phyloP scores from a whole-genome alignment of 2,888 invertebrate species.

The Acronicta aceris region DNA sequence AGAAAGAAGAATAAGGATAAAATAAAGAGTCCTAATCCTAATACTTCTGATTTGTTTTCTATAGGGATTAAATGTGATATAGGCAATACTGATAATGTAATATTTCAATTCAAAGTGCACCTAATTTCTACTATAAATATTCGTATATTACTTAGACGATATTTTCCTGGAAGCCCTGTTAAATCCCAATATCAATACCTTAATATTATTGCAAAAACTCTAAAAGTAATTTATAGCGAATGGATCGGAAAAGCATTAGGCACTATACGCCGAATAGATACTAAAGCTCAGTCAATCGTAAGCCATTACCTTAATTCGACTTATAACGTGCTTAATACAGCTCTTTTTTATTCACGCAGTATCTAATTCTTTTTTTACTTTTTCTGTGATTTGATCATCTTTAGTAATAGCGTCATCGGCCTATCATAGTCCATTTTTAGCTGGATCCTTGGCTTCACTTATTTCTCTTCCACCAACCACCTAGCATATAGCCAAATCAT shows the following conservation, averaged over 20 bases:
- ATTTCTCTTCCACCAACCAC: too few species aligned
- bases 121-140: too few species aligned
- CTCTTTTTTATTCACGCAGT: neutral
- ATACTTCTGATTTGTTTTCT: too few species aligned
- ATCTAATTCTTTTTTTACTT: neutral
- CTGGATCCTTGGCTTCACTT: too few species aligned
- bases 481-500: too few species aligned
- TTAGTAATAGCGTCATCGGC: too few species aligned
- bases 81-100: too few species aligned
- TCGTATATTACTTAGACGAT: neutral
- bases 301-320: slow-evolving; percentile 34
- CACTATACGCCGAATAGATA: slow-evolving; percentile 21
- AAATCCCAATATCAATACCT: neutral
- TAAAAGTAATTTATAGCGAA: neutral
- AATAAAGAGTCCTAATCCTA: too few species aligned
- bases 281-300: slow-evolving; percentile 31
- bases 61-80: too few species aligned
- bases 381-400: neutral
- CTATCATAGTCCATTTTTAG: too few species aligned
- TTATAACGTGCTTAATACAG: slow-evolving; percentile 11
- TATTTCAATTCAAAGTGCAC: too few species aligned
- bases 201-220: neutral
- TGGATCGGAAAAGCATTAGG: neutral
- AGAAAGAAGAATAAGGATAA: too few species aligned
- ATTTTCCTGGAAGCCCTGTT: slow-evolving; percentile 20